Base-by-base conservation (phyloP, 2,797 vertebrate genomes). In the Darevskia nairensis region DNA sequence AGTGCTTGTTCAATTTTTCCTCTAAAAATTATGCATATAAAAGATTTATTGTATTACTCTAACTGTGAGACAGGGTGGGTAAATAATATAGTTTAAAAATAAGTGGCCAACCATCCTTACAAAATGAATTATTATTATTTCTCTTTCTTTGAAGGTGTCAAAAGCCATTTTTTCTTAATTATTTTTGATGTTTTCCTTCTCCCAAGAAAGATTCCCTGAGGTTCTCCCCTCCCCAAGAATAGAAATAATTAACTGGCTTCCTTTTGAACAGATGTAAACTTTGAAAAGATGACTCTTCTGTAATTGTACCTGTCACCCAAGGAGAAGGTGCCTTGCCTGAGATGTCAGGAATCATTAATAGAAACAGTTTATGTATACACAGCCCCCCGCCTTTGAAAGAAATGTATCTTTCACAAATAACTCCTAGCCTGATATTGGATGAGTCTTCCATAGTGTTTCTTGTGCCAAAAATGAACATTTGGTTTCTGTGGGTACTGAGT, bases 191-290 rank as follows among this genome's bases (percentile, higher is more conserved):
- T 46, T 66, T 78, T 89, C 25, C 59, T n/a, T 86, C 82, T 88
- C 89, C 32, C 10, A 89, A 23, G 50, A 21, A 79, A 50, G 71
- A 71, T 61, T 88, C 72, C 80, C 27, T 64, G 21, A 64, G 61
- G 61, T 64, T 0, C 11, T 25, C 9, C 29, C 41, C 41, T 23
- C n/a, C 80, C 41, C 78, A 35, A 80, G n/a, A 91, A 27, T 5
- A 25, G n/a, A 93, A 93, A 89, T 89, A 44, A 80, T 90, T 92
- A 91, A 90, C 81, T 82, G 86, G 71, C 87, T 83, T 11, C 79
- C 84, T 89, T 89, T 88, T 78, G 7, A 89, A 27, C 66, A 46
- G 77, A 44, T 90, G 27, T 61, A 91, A 88, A 88, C 83, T 88
- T 29, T 78, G 23, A 23, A 68, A 89, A 83, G 69, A 89, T 1